phyloP scores from a whole-genome alignment of 2,888 invertebrate genomes.

The Amblyteles armatorius region DNA sequence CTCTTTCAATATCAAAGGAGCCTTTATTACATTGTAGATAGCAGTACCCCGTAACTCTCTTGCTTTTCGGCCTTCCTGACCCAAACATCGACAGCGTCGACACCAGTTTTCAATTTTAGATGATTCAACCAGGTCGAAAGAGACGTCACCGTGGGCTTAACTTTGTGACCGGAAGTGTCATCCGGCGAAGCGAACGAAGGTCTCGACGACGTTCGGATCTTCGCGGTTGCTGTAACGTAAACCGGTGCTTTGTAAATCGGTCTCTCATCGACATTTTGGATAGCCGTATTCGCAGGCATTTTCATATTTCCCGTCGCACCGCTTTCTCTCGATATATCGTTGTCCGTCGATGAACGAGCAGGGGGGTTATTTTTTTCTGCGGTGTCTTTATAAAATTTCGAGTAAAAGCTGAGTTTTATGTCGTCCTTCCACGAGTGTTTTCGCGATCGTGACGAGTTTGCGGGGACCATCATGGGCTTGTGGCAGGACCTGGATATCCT shows the following conservation, averaged over 20 bases:
- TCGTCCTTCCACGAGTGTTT: slow-evolving; percentile 50
- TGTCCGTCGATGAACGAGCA: not conserved
- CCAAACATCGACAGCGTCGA: slow-evolving; percentile 75
- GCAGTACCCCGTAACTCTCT: slow-evolving; percentile 66
- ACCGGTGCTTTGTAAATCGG: slow-evolving; percentile 41
- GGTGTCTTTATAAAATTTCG: slow-evolving; percentile 39
- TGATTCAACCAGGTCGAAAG: slow-evolving; percentile 73
- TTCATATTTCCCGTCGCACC: not conserved
- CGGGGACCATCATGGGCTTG: slow-evolving; percentile 31
- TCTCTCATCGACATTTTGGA: slow-evolving; percentile 12
- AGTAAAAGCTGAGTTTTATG: slow-evolving; percentile 37
- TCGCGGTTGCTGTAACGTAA: slow-evolving; percentile 40
- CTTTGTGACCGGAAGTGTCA: slow-evolving; percentile 29
- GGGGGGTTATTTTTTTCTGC: slow-evolving; percentile 18
- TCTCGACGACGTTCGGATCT: slow-evolving; percentile 1
- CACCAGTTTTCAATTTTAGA: slow-evolving; percentile 72
- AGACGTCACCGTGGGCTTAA: slow-evolving; percentile 59
- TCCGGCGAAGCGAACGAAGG: slow-evolving; percentile 17
- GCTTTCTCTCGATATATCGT: not conserved
- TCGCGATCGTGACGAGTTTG: slow-evolving; percentile 5
- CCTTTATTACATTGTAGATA: not conserved
- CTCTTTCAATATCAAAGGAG: not conserved
- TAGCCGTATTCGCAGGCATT: slow-evolving; percentile 5
- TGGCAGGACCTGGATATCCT: slow-evolving; percentile 73
- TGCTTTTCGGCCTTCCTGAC: slow-evolving; percentile 70